phyloP scores from a whole-genome alignment of 2,888 invertebrate species.

The Tiliacea aurago region DNA sequence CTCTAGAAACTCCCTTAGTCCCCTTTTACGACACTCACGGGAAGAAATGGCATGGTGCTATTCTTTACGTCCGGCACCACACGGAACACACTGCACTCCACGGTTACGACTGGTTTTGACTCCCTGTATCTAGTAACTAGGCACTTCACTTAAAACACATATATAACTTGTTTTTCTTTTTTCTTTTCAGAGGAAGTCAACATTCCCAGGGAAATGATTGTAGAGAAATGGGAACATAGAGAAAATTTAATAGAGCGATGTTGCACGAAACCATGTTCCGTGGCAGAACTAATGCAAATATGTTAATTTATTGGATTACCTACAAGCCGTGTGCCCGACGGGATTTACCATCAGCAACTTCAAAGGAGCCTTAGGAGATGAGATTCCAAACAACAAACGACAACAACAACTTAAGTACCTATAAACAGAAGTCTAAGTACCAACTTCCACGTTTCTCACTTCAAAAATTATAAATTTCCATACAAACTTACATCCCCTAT shows the following conservation, averaged over 20 bases:
- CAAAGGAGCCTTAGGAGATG: background rate
- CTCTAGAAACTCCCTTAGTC: no score
- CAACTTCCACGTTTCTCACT: background rate
- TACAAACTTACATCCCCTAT: background rate
- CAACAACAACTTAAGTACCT: no score
- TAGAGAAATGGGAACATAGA: conserved; percentile 45
- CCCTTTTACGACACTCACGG: no score
- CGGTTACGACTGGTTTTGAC: background rate
- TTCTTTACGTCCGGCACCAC: no score
- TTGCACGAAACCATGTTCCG: conserved; percentile 65
- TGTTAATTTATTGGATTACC: conserved; percentile 59
- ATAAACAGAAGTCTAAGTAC: background rate
- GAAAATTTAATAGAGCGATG: conserved; percentile 61
- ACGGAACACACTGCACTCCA: no score
- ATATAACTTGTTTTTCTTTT: background rate
- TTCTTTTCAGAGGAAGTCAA: conserved; percentile 65
- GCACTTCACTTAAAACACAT: no score
- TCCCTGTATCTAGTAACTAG: background rate
- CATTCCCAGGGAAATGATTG: conserved; percentile 32
- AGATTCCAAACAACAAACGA: no score
- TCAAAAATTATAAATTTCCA: background rate
- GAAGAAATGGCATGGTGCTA: no score
- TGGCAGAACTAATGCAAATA: conserved; percentile 61
- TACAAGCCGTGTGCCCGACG: background rate
- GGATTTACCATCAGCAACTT: background rate